A percentile compares a stretch with the other conserved stretches of the same genome.
These are phyloP conservation scores for fruit fly (Drosophila melanogaster) DNA, from an alignment of 1,140 invertebrate species.

Conservation along the genomic window DNA sequence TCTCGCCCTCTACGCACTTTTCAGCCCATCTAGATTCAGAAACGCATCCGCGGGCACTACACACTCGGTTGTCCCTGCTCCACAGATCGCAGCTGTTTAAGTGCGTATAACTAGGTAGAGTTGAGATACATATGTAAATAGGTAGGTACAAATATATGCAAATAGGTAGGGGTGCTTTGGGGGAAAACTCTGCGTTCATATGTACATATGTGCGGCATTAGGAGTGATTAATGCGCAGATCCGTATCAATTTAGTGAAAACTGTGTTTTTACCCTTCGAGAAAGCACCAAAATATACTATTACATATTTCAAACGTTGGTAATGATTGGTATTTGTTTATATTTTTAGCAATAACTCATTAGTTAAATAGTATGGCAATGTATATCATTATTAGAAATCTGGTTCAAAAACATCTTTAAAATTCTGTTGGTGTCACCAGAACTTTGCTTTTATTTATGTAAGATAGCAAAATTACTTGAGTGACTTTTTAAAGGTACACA, in stretches of 20 bases:
- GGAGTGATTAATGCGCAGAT: background rate
- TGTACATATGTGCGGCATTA: background rate
- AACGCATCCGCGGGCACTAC: slow-evolving; percentile 68
- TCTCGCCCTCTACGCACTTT: slow-evolving; percentile 75
- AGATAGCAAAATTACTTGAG: too few species aligned
- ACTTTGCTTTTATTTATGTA: too few species aligned
- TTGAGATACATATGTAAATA: background rate
- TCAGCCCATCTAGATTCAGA: slow-evolving; percentile 74
- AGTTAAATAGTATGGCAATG: too few species aligned
- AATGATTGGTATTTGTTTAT: too few species aligned
- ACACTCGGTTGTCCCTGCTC: slow-evolving; percentile 5
- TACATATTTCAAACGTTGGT: too few species aligned
- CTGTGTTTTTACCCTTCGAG: too few species aligned
- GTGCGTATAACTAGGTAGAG: slow-evolving; percentile 25
- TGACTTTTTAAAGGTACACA: too few species aligned
- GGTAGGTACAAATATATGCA: slow-evolving; percentile 14
- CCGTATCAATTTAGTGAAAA: slow-evolving; percentile 54
- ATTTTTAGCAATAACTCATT: too few species aligned
- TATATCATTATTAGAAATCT: too few species aligned
- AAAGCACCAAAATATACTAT: too few species aligned
- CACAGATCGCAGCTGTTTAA: slow-evolving; percentile 26
- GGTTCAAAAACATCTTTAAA: too few species aligned
- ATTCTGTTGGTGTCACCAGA: too few species aligned
- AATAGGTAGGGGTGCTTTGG: slow-evolving; percentile 55
- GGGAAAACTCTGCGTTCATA: background rate